A percentile compares a stretch with the other conserved stretches of the same genome.
Evolutionary conservation across 2,797 vertebrate genomes (phyloP).

Genomic region (Malurus splendens): DNA sequence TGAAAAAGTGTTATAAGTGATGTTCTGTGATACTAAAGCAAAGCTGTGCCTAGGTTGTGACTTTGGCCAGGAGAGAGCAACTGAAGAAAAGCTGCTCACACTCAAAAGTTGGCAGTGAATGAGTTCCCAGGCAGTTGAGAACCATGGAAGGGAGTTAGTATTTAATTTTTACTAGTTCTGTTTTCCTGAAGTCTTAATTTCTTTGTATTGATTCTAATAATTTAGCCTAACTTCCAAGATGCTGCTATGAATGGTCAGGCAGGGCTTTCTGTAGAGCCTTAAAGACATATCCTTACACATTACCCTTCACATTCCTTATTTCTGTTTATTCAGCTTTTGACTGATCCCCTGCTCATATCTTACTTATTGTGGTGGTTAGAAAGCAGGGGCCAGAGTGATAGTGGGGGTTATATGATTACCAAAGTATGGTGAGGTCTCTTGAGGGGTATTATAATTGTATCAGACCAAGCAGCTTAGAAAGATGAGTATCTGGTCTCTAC

Average conservation of each 20-base stretch:
- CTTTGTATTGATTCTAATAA: background rate
- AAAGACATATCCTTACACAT: background rate
- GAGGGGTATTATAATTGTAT: background rate
- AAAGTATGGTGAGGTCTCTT: rapidly evolving
- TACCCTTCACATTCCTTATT: background rate
- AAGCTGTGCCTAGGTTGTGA: background rate
- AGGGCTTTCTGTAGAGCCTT: background rate
- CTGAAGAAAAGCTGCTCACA: background rate
- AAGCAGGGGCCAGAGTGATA: background rate
- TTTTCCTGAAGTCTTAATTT: background rate
- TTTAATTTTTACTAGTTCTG: background rate
- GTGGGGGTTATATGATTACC: rapidly evolving
- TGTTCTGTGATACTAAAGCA: background rate
- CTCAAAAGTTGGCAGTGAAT: background rate
- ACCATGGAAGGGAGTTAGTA: background rate
- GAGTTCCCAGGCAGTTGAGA: background rate
- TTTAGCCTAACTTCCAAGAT: background rate
- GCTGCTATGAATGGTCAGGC: background rate
- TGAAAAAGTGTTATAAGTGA: background rate
- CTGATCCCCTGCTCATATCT: background rate
- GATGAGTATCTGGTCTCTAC: background rate
- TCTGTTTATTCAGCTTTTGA: background rate
- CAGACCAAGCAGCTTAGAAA: background rate
- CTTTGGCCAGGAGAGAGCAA: background rate
- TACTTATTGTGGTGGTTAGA: background rate